Percentiles rank a stretch among this genome's conserved stretches.
Evolutionary conservation across 1,140 invertebrate species (phyloP).

Genomic region (Lasaia peninsularis): DNA sequence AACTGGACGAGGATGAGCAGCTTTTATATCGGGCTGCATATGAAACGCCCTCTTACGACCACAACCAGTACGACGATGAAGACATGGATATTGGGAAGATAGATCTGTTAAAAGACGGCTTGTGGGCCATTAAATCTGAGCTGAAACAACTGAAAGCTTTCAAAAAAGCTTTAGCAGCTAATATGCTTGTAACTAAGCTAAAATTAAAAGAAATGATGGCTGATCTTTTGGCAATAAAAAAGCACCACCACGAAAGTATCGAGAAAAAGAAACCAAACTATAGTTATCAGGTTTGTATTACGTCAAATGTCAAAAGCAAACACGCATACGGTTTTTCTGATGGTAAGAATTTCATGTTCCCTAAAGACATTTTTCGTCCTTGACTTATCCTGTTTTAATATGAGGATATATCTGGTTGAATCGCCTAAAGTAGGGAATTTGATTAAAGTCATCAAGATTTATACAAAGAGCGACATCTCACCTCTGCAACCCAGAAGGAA

Average conservation of each 20-base stretch:
- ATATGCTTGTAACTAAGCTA: conserved; percentile 52
- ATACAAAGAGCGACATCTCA: too few relatives aligned
- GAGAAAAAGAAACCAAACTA: conserved; percentile 43
- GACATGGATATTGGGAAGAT: conserved; percentile 42
- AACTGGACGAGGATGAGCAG: conserved; percentile 58
- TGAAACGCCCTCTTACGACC: conserved; percentile 52
- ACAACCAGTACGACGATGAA: conserved; percentile 43
- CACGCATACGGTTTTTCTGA: too few relatives aligned
- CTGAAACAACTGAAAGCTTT: conserved; percentile 58
- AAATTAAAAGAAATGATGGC: conserved; percentile 56
- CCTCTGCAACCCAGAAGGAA: too few relatives aligned
- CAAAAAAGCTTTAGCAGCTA: conserved; percentile 56
- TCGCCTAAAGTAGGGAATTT: too few relatives aligned
- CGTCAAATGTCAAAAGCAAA: too few relatives aligned
- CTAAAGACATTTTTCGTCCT: too few relatives aligned
- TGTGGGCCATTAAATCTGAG: conserved; percentile 58
- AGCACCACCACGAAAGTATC: conserved; percentile 38
- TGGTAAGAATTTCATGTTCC: too few relatives aligned
- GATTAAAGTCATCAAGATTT: too few relatives aligned
- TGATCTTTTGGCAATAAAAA: conserved; percentile 35
- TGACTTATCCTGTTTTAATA: too few relatives aligned
- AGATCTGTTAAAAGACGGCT: conserved; percentile 53
- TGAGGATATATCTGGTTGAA: too few relatives aligned
- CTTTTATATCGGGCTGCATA: conserved; percentile 51
- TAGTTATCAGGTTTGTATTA: conserved; percentile 41